Base-by-base conservation (phyloP, 2,888 invertebrate species). In the Drosophila austrosaltans region DNA sequence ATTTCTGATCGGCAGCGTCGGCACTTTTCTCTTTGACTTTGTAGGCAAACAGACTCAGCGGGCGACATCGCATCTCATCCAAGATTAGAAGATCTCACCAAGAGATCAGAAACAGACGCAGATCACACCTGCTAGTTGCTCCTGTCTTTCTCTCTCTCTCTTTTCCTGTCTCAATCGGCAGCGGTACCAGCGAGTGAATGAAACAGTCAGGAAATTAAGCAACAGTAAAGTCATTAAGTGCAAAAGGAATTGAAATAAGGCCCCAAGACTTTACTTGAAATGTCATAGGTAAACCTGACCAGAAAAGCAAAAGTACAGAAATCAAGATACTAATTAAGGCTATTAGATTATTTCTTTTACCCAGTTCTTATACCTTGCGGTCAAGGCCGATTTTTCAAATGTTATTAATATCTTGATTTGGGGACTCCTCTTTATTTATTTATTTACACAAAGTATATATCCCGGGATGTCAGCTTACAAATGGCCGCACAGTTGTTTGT, bases 31-130 rank as follows among this genome's bases (percentile, higher is more conserved):
- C 61, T 63, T 70, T 89, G 88, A 77, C 88, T 89, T 85, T 85
- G 85, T 85, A 86, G 85, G 89, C 88, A 78, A 77, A 72, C 69
- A 81, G 57, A 66, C 66, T 69, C 87, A 89, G 86, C 84, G 86
- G 78, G 81, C 42, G 42, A 42, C 42, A 42, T 42, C 42, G 42
- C 42, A 42, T 42, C 16, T 42, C 6, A 1, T n/a, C 42, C 16
- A 16, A 79, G 63, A 69, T 64, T 16, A 16, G 16, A 16, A 16
- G 16, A 16, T 16, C 16, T 16, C 16, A 16, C 16, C 16, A 16
- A 16, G 69, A 69, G 62, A 78, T 70, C 56, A 78, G 60, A 66
- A 62, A 67, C 59, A 69, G 42, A 68, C 63, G 69, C 66, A 73
- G 42, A 42, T 42, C 42, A 16, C 16, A 42, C 16, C 16, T 42